Percentiles rank a stretch among this genome's conserved stretches.
phyloP scores from a whole-genome alignment of 1,140 invertebrate species.

The Drosophila mayri region DNA sequence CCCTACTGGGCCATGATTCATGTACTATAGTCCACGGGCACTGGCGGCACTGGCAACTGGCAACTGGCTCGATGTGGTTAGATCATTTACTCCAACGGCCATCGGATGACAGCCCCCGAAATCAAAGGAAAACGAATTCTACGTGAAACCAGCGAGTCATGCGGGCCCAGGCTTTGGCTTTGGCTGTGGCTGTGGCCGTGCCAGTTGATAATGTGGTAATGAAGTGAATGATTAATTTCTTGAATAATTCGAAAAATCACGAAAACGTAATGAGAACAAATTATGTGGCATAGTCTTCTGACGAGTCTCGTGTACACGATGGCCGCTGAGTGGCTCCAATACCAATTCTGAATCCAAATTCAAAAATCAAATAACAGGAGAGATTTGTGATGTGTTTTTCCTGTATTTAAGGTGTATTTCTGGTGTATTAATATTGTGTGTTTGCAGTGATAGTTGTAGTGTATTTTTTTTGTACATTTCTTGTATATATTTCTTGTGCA shows the following conservation, averaged over 20 bases:
- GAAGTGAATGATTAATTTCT: conserved; percentile 75
- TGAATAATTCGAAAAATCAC: conserved; percentile 61
- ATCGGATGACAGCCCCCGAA: conserved; percentile 47
- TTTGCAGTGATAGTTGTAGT: not conserved
- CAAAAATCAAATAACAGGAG: not conserved
- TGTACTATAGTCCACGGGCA: not conserved
- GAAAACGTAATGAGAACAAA: conserved; percentile 61
- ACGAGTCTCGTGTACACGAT: conserved; percentile 1
- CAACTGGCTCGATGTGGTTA: conserved; percentile 16
- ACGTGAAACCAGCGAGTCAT: conserved; percentile 47
- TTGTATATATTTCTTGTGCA: not conserved
- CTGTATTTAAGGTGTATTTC: not conserved
- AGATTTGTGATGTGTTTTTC: not conserved
- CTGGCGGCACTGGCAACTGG: not conserved
- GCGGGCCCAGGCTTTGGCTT: conserved; percentile 43
- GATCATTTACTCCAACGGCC: conserved; percentile 31
- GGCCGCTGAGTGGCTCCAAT: conserved; percentile 3
- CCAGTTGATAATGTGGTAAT: conserved; percentile 61
- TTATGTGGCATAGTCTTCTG: conserved; percentile 44
- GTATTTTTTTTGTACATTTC: not conserved
- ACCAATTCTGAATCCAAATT: not conserved
- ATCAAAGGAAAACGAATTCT: conserved; percentile 38
- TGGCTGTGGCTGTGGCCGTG: not conserved
- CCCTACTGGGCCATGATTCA: conserved; percentile 36
- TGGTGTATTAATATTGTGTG: not conserved